Evolutionary conservation across 2,113 vertebrate genomes (phyloP).

Genomic region (Choloepus hoffmanni): DNA sequence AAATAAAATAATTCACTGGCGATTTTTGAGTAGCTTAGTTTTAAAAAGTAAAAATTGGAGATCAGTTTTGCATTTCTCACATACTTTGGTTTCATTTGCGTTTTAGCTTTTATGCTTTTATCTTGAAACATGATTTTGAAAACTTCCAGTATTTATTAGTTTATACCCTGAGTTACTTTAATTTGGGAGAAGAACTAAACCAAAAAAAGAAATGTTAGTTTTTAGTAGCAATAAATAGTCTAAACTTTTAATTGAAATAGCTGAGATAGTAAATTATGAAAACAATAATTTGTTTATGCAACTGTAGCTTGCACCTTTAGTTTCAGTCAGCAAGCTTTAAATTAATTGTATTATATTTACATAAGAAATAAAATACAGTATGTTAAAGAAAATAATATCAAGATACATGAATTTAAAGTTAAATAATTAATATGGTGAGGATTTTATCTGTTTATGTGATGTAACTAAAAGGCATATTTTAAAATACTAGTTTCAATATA

Average conservation of each 20-base stretch:
- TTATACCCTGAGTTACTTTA: constrained; percentile 25
- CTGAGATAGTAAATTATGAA: constrained; percentile 6
- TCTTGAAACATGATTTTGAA: constrained; percentile 47
- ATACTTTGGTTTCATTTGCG: constrained; percentile 74
- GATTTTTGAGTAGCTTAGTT: constrained; percentile 85
- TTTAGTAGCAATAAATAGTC: constrained; percentile 24
- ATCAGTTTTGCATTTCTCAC: constrained; percentile 68
- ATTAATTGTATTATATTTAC: constrained; percentile 7
- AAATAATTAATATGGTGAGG: constrained; percentile 23
- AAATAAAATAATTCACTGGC: constrained; percentile 94
- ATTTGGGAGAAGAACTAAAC: constrained; percentile 38
- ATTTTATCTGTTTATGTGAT: not conserved
- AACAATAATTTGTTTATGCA: constrained; percentile 52
- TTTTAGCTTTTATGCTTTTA: constrained; percentile 68
- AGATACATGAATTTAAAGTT: not conserved
- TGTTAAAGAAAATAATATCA: constrained; percentile 41
- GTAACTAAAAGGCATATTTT: not conserved
- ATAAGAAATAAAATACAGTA: constrained; percentile 12
- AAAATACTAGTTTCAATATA: constrained; percentile 21
- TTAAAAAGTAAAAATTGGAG: constrained; percentile 81
- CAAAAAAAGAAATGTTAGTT: not conserved
- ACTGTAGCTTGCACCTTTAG: not conserved
- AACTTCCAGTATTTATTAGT: not conserved
- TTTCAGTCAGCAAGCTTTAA: constrained; percentile 15
- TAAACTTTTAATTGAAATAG: constrained; percentile 48